Evolutionary conservation across 2,113 vertebrate genomes (phyloP).

Genomic region (Coracopsis vasa): DNA sequence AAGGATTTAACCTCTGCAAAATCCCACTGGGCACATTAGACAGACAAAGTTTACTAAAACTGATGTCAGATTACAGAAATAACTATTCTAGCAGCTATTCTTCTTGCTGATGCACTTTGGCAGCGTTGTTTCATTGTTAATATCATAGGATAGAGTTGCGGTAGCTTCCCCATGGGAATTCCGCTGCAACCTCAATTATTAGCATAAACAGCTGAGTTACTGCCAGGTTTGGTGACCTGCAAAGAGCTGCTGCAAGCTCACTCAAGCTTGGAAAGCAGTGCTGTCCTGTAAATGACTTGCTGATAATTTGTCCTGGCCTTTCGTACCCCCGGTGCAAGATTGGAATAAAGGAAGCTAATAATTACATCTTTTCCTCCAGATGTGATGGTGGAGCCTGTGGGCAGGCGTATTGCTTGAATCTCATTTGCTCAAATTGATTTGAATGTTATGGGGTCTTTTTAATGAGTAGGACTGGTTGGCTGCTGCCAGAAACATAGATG

Average conservation of each 20-base stretch:
- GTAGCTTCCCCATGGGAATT: background rate
- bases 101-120: background rate
- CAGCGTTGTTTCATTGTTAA: background rate
- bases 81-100: background rate
- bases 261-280: background rate
- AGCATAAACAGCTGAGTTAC: slow-evolving; percentile 8
- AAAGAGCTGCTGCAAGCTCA: background rate
- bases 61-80: slow-evolving; percentile 19
- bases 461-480: background rate
- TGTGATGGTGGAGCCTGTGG: background rate
- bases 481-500: background rate
- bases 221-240: background rate
- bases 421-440: background rate
- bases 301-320: background rate
- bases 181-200: background rate
- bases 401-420: background rate
- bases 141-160: background rate
- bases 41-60: slow-evolving; percentile 2
- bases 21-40: background rate
- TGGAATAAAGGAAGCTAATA: background rate
- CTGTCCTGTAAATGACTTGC: background rate
- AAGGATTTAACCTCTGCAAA: background rate
- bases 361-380: background rate
- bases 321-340: background rate
- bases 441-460: background rate